These are phyloP conservation scores for Acromyrmex heyeri DNA, from an alignment of 1,140 invertebrate species.

Conservation along the genomic window DNA sequence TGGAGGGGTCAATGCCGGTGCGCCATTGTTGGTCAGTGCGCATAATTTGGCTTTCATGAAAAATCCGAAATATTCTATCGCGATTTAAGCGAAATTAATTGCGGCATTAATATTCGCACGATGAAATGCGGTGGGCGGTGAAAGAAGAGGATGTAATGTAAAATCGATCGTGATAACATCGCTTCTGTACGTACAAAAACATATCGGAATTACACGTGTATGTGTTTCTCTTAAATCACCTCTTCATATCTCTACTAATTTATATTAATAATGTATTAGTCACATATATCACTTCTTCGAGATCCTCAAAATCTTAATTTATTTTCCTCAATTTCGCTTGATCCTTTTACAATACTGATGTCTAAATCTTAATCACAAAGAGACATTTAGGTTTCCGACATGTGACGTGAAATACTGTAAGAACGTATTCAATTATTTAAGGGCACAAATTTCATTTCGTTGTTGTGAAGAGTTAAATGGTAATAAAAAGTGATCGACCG, in stretches of 20 bases:
- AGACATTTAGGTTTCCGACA: not conserved
- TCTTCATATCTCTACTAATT: not conserved
- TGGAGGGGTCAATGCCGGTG: constrained; percentile 21
- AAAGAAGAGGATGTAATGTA: constrained; percentile 35
- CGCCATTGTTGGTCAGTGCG: constrained; percentile 51
- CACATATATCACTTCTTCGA: not conserved
- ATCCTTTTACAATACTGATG: not conserved
- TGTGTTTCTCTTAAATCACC: constrained; percentile 21
- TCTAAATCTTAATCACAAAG: not conserved
- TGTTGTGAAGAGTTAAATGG: not conserved
- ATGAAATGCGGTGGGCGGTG: constrained; percentile 37
- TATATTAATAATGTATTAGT: constrained; percentile 10
- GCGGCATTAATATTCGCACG: constrained; percentile 60
- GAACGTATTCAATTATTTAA: constrained; percentile 19
- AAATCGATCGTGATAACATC: constrained; percentile 45
- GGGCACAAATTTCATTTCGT: not conserved
- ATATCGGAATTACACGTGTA: constrained; percentile 14
- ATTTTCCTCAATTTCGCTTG: not conserved
- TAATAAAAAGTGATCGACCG: not conserved
- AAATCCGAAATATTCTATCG: constrained; percentile 59
- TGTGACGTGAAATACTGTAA: not conserved
- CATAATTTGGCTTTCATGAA: constrained; percentile 60
- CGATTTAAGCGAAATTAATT: constrained; percentile 63
- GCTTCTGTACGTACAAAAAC: constrained; percentile 10
- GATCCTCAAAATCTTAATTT: not conserved